Conservation (phyloP, 2,888 invertebrate genomes). For the Agrochola circellaris region DNA sequence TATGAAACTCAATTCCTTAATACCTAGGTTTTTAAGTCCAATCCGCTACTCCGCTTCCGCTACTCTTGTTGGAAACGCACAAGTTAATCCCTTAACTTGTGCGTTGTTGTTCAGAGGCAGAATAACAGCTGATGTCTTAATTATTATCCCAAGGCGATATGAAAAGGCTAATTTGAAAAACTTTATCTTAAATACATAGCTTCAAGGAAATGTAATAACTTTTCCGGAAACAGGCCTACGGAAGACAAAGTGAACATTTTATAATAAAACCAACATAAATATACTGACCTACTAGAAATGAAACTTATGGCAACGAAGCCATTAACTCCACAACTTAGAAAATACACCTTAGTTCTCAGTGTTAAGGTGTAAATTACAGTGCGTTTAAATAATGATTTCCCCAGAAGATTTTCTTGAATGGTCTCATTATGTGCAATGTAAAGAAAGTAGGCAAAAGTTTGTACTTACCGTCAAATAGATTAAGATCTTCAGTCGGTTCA, state of each 20-base stretch:
- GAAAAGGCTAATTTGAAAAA: not conserved
- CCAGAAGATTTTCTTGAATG: slow-evolving; percentile 71
- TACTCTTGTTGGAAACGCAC: not conserved
- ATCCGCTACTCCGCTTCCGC: not conserved
- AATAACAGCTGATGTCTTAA: not conserved
- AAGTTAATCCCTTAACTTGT: too few species aligned
- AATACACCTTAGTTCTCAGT: slow-evolving; percentile 44
- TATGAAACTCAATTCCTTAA: not conserved
- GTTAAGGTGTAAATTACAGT: slow-evolving; percentile 62
- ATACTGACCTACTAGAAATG: slow-evolving; percentile 67
- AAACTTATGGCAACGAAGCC: slow-evolving; percentile 68
- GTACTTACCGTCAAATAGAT: slow-evolving; percentile 68
- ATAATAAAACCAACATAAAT: slow-evolving; percentile 66
- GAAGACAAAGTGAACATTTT: slow-evolving; percentile 54
- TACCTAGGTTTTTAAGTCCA: not conserved
- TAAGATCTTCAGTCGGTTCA: slow-evolving; percentile 63
- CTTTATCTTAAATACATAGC: slow-evolving; percentile 1
- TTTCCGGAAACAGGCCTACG: slow-evolving; percentile 35
- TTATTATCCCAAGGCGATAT: not conserved
- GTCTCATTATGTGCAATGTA: slow-evolving; percentile 67
- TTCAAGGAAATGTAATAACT: slow-evolving; percentile 22
- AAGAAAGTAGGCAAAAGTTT: slow-evolving; percentile 71
- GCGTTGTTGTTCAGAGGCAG: not conserved
- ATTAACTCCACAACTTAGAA: slow-evolving; percentile 55
- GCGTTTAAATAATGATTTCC: slow-evolving; percentile 63